These are phyloP conservation scores for Drosophila anomelani DNA, from an alignment of 2,888 invertebrate genomes.

Conservation along the genomic window DNA sequence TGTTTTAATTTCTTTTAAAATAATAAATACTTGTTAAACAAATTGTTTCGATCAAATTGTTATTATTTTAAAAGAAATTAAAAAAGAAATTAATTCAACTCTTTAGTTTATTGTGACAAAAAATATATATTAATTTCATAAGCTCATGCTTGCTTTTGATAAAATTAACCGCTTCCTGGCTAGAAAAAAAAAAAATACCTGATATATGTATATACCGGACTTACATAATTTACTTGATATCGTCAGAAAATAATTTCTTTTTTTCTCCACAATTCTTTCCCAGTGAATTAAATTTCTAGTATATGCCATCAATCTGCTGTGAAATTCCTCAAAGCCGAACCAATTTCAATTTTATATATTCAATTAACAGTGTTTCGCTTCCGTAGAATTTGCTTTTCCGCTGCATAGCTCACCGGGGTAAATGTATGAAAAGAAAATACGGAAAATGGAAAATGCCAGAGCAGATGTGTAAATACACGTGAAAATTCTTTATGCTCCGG, in stretches of 20 bases:
- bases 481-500: conserved; percentile 25
- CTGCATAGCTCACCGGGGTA: conserved; percentile 8
- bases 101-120: too few relatives aligned
- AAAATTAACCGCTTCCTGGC: neutral
- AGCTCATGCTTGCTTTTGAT: neutral
- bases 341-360: conserved; percentile 40
- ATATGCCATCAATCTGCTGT: conserved; percentile 25
- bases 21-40: too few relatives aligned
- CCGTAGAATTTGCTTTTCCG: conserved; percentile 26
- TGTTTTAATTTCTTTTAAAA: too few relatives aligned
- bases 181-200: neutral
- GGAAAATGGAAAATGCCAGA: conserved; percentile 22
- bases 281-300: neutral
- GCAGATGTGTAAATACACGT: conserved; percentile 35
- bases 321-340: conserved; percentile 2
- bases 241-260: neutral
- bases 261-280: neutral
- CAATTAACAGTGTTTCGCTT: conserved; percentile 30
- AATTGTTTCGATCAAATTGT: too few relatives aligned
- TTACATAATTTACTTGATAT: neutral
- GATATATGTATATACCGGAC: neutral
- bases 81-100: too few relatives aligned
- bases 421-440: conserved; percentile 33
- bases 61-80: too few relatives aligned
- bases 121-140: too few relatives aligned